These are phyloP conservation scores for Orthosia gracilis DNA, from an alignment of 2,888 invertebrate genomes.

Conservation along the genomic window DNA sequence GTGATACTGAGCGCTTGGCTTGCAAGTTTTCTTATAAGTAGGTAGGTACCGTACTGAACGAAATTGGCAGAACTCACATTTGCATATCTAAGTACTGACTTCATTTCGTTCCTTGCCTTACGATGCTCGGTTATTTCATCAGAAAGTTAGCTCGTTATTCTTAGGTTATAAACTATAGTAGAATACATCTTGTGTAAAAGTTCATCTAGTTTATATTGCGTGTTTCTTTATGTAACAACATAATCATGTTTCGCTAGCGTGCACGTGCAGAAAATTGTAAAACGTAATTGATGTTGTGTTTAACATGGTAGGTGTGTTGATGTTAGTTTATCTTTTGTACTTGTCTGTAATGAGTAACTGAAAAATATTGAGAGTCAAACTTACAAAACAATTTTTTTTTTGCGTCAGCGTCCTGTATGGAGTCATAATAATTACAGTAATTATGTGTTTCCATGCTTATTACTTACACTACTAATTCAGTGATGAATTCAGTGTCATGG, in stretches of 20 bases:
- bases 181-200: conserved; percentile 11
- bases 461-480: conserved; percentile 21
- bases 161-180: conserved; percentile 24
- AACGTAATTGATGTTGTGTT: conserved; percentile 12
- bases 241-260: conserved; percentile 13
- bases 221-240: conserved; percentile 24
- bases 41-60: conserved; percentile 31
- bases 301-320: neutral
- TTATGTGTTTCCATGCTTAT: conserved; percentile 16
- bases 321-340: neutral
- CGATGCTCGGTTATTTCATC: conserved; percentile 35
- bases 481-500: conserved; percentile 6
- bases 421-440: conserved; percentile 12
- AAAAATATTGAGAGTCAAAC: conserved; percentile 4
- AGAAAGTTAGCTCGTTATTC: conserved; percentile 37
- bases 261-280: conserved; percentile 18
- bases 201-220: conserved; percentile 28
- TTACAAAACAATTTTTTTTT: neutral
- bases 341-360: no score
- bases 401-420: neutral
- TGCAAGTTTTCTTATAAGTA: conserved; percentile 40
- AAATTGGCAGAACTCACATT: conserved; percentile 51
- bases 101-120: conserved; percentile 42
- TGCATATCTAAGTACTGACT: conserved; percentile 53
- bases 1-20: conserved; percentile 25